Evolutionary conservation across 1,140 invertebrate genomes (phyloP).

Genomic region (Heliconius melpomene): DNA sequence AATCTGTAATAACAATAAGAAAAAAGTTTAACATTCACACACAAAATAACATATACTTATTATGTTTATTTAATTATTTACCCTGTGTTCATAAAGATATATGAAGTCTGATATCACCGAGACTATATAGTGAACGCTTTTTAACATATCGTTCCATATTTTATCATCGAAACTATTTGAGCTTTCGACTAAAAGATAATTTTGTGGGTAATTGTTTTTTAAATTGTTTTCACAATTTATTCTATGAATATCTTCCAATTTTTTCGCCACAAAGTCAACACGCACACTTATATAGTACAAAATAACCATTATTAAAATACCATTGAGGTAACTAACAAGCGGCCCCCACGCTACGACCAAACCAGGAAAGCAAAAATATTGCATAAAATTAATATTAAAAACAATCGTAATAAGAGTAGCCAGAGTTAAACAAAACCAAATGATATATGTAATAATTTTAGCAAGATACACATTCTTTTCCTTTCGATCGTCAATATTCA

Average conservation of each 20-base stretch:
- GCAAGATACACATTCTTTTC: background rate
- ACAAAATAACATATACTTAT: background rate
- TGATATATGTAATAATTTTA: background rate
- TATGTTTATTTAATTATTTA: conserved; percentile 18
- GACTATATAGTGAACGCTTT: background rate
- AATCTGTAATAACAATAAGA: background rate
- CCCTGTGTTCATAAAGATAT: conserved; percentile 48
- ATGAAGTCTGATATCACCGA: conserved; percentile 37
- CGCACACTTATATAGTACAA: conserved; percentile 13
- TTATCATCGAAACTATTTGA: background rate
- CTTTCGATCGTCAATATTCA: conserved; percentile 39
- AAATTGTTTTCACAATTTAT: background rate
- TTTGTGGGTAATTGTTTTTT: background rate
- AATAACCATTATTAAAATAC: background rate
- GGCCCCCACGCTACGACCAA: background rate
- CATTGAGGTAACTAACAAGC: background rate
- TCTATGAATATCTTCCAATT: conserved; percentile 16
- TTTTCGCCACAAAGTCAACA: conserved; percentile 11
- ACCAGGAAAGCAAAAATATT: conserved; percentile 9
- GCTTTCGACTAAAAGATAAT: background rate
- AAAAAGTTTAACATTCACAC: background rate
- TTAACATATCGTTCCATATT: background rate
- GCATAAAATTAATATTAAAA: conserved; percentile 9
- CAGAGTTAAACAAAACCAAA: background rate
- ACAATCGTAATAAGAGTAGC: background rate